These are phyloP conservation scores for Leptinotarsa tumamoca DNA, from an alignment of 2,888 invertebrate genomes.

Conservation along the genomic window DNA sequence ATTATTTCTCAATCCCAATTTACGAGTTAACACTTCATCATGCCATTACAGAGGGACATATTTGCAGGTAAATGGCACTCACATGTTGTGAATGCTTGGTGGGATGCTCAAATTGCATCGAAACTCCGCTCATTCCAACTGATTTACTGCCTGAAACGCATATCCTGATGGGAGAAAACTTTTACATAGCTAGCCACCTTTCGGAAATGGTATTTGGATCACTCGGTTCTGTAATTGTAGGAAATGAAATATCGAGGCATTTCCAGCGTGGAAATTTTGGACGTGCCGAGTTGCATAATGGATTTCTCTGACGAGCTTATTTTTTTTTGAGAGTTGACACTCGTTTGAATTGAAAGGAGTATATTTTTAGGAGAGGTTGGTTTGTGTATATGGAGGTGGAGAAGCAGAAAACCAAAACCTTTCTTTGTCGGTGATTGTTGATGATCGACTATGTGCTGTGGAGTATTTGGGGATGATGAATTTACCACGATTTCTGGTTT, in stretches of 20 bases:
- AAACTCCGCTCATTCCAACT: conserved; percentile 41
- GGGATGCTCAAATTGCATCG: conserved; percentile 41
- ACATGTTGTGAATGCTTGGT: conserved; percentile 35
- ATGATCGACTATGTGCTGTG: too few relatives aligned
- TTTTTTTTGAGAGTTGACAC: too few relatives aligned
- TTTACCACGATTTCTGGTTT: too few relatives aligned
- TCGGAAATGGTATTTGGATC: conserved; percentile 35
- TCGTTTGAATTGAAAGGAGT: too few relatives aligned
- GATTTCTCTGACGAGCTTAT: neutral
- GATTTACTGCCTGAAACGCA: conserved; percentile 45
- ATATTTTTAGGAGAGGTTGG: too few relatives aligned
- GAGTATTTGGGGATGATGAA: too few relatives aligned
- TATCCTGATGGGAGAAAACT: conserved; percentile 39
- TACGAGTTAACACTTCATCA: conserved; percentile 3
- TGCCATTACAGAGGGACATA: conserved; percentile 19
- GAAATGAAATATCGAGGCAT: conserved; percentile 35
- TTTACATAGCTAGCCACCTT: conserved; percentile 39
- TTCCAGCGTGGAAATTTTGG: neutral
- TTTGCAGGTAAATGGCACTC: conserved; percentile 36
- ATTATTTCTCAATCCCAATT: conserved; percentile 2
- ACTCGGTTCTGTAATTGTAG: conserved; percentile 32
- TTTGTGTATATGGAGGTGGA: too few relatives aligned
- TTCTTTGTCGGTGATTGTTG: too few relatives aligned
- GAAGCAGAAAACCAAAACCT: too few relatives aligned
- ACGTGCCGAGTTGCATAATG: neutral